Base-by-base conservation (phyloP, 2,113 vertebrate species). In the Oncorhynchus kisutch region DNA sequence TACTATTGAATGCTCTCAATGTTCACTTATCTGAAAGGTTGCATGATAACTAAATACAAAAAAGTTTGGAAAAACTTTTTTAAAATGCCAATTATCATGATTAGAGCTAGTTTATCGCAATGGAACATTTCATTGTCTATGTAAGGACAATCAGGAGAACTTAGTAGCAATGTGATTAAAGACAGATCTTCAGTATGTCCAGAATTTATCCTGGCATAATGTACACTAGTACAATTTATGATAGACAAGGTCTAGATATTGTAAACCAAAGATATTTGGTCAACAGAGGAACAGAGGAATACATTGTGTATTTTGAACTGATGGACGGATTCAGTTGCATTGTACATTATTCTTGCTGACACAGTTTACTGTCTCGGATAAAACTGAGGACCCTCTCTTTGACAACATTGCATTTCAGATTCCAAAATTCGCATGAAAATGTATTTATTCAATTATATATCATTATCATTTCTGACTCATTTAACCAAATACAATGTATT, bases 11-110 rank as follows among this genome's bases (percentile, higher is more conserved):
- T 83, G 84, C 81, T 86, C 80, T 73, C 75, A 65, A 86, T 88
- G 84, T 88, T 85, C 88, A 88, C 89, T 90, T 90, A 90, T 91
- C 86, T 88, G 80, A 81, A 89, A 88, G 79, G 76, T 71, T 78
- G 81, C 45, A n/a, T 81, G 81, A 82, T 88, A 87, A 91, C 90
- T 91, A 88, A 83, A 87, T 65, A 34, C 5, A 7, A 34, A 34
- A 34, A 34, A 34, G 34, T 34, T 34, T 34, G 6, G 34, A 34
- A 34, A 80, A 73, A 20, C 29, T 77, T 71, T 79, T 81, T 73
- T 34, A n/a, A 81, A 81, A 85, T 83, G 64, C 84, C 79, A 81
- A 85, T 78, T 4, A 76, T 72, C 64, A 68, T 60, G 83, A 82
- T 80, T 64, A 70, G 76, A 59, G 51, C 76, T 66, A 13, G 81